These are phyloP conservation scores for Pelosia muscerda DNA, from an alignment of 2,888 invertebrate genomes.

Conservation along the genomic window DNA sequence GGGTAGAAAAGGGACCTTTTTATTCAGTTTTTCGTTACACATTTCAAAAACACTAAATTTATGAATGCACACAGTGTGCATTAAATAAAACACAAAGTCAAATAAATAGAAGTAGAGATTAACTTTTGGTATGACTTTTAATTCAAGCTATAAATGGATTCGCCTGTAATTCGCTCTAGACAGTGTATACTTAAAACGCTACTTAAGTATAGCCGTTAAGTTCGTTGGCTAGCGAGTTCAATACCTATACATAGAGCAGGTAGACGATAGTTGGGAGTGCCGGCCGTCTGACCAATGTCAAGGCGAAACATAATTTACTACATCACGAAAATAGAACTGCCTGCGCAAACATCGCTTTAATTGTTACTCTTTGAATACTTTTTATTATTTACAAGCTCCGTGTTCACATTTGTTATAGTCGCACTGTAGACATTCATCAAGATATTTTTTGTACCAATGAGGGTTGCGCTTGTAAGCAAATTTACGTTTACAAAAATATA, in stretches of 20 bases:
- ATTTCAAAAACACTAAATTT: too few relatives aligned
- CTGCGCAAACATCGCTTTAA: constrained; percentile 60
- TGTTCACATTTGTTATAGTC: constrained; percentile 7
- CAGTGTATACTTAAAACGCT: constrained; percentile 14
- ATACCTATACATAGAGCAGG: constrained; percentile 5
- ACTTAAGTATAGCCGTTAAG: constrained; percentile 4
- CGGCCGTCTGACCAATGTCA: constrained; percentile 66
- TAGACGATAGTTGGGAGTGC: constrained; percentile 15
- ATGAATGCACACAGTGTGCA: neutral
- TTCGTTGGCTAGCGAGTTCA: neutral
- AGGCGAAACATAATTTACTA: constrained; percentile 67
- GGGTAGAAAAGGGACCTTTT: neutral
- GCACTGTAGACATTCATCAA: neutral
- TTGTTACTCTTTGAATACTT: constrained; percentile 47
- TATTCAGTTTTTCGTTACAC: neutral
- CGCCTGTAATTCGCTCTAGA: constrained; percentile 9
- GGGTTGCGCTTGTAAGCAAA: neutral
- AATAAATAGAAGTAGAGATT: neutral
- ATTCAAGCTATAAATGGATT: neutral
- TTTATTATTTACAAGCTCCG: constrained; percentile 12
- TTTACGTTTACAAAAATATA: neutral
- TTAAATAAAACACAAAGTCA: too few relatives aligned
- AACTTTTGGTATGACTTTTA: neutral
- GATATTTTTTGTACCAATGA: neutral
- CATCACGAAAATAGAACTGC: constrained; percentile 64